Conservation (phyloP, 2,888 invertebrate species). For the Lamellibrachia columna region DNA sequence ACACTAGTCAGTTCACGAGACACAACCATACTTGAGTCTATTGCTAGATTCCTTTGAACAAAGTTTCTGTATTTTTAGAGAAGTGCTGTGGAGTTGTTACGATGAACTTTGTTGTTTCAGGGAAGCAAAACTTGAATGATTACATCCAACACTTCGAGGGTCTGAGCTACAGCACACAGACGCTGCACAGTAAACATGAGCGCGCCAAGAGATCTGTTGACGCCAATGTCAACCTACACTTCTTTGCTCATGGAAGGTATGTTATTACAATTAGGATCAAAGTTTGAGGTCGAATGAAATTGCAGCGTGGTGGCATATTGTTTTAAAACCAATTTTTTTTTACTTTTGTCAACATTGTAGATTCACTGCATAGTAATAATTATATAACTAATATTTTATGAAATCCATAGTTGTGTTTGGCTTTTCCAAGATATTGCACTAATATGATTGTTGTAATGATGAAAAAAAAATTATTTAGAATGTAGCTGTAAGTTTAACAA, state of each 20-base stretch:
- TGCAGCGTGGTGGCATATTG: too few species aligned
- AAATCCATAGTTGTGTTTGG: too few species aligned
- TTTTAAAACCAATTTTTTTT: too few species aligned
- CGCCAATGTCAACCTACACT: conserved; percentile 32
- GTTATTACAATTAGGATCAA: background rate
- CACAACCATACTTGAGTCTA: background rate
- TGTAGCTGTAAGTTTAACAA: too few species aligned
- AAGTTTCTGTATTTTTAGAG: background rate
- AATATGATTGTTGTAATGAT: too few species aligned
- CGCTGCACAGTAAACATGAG: conserved; percentile 34
- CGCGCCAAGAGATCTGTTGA: conserved; percentile 35
- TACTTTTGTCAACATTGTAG: too few species aligned
- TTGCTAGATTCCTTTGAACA: background rate
- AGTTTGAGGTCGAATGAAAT: background rate
- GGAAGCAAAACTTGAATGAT: conserved; percentile 35
- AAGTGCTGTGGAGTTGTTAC: background rate
- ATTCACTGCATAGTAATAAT: too few species aligned
- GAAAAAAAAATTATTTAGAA: too few species aligned
- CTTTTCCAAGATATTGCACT: too few species aligned
- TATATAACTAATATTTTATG: background rate
- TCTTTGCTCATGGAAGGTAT: conserved; percentile 40
- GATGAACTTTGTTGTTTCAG: conserved; percentile 28
- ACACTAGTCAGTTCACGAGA: too few species aligned
- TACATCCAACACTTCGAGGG: conserved; percentile 42
- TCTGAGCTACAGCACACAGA: conserved; percentile 36